A percentile compares a stretch with the other conserved stretches of the same genome.
Conservation (phyloP, 2,797 vertebrate genomes). For the Apogon hyalosoma region DNA sequence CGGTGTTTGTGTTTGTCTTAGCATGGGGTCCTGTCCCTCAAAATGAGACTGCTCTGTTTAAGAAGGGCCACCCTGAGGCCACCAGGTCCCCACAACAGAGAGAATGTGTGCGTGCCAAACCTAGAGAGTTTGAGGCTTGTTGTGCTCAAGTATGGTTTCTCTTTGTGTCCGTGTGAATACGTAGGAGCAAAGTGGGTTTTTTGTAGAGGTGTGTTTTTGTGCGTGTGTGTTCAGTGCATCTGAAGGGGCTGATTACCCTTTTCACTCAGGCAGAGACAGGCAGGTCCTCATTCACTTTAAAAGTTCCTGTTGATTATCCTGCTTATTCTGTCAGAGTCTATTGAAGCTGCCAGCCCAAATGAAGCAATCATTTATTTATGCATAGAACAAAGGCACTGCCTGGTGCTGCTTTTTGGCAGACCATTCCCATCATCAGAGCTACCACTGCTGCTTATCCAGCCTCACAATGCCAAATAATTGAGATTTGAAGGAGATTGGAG, state of each 20-base stretch:
- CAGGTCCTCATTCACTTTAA: conserved; percentile 74
- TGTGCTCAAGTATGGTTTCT: conserved; percentile 40
- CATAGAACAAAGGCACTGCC: conserved; percentile 73
- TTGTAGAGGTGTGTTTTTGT: conserved; percentile 37
- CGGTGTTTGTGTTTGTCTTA: conserved; percentile 73
- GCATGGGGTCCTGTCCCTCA: conserved; percentile 78
- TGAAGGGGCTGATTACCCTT: conserved; percentile 70
- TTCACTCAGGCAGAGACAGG: conserved; percentile 67
- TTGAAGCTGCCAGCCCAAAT: conserved; percentile 73
- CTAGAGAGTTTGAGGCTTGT: conserved; percentile 46
- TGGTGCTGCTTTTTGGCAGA: conserved; percentile 75
- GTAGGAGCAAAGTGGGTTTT: conserved; percentile 46
- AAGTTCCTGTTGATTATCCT: conserved; percentile 77
- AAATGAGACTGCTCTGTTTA: conserved; percentile 64
- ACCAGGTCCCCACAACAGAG: conserved; percentile 63
- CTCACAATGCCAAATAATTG: conserved; percentile 45
- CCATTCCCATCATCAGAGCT: conserved; percentile 62
- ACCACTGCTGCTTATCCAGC: conserved; percentile 62
- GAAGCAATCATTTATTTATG: conserved; percentile 82
- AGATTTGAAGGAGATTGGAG: conserved; percentile 61
- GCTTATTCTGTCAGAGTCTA: conserved; percentile 68
- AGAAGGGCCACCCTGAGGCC: conserved; percentile 66
- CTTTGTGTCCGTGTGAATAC: conserved; percentile 48
- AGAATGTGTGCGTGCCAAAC: conserved; percentile 50
- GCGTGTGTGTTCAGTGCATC: conserved; percentile 40